A percentile compares a stretch with the other conserved stretches of the same genome.
These are phyloP conservation scores for Labeo catla DNA, from an alignment of 2,113 vertebrate species.

Conservation along the genomic window DNA sequence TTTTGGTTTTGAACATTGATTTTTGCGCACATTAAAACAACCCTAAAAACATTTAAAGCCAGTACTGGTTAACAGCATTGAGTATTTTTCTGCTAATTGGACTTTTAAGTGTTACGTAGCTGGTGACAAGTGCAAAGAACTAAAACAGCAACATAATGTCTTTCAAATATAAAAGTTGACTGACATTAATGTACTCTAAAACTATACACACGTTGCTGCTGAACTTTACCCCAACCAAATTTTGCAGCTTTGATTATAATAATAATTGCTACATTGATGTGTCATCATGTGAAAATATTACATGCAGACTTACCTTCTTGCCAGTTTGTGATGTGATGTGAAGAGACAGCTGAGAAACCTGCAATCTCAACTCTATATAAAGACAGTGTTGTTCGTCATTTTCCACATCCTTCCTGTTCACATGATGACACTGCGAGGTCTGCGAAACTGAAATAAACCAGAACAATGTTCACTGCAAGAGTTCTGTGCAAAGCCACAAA, in stretches of 20 bases:
- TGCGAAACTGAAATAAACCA: neutral
- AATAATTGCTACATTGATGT: neutral
- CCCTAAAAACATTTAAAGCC: neutral
- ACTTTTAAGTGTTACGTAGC: neutral
- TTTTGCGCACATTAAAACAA: neutral
- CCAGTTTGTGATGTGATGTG: neutral
- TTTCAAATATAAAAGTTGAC: neutral
- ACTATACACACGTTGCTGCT: neutral
- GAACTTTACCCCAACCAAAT: neutral
- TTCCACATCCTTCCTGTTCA: slow-evolving; percentile 32
- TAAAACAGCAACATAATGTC: neutral
- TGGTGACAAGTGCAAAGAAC: neutral
- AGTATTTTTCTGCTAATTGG: neutral
- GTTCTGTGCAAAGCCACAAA: neutral
- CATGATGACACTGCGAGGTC: neutral
- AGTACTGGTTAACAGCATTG: neutral
- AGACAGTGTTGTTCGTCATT: neutral
- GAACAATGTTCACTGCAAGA: neutral
- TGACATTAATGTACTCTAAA: neutral
- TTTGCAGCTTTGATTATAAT: neutral
- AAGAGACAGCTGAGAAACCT: neutral
- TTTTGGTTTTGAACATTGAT: neutral
- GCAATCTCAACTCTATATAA: neutral
- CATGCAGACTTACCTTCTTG: neutral
- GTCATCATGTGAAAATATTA: neutral